Conservation (phyloP, 2,888 invertebrate genomes). For the Hyppa rectilinea region DNA sequence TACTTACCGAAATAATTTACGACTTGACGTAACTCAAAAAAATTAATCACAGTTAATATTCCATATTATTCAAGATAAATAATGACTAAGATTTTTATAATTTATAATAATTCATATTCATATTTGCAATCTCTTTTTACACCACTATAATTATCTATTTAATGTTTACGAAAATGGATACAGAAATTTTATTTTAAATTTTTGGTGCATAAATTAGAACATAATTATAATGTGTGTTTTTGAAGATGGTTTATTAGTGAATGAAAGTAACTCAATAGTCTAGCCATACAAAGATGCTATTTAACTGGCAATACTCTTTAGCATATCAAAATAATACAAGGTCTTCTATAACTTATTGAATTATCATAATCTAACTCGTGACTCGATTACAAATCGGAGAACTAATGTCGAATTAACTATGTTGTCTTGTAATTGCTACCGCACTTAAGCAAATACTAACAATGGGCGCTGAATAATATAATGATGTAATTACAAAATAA, state of each 20-base stretch:
- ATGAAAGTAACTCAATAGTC: background rate
- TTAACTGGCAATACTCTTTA: slow-evolving; percentile 14
- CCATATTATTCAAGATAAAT: background rate
- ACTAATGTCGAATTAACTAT: slow-evolving; percentile 51
- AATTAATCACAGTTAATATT: background rate
- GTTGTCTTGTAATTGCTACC: slow-evolving; percentile 51
- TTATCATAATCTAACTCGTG: slow-evolving; percentile 57
- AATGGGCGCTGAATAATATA: slow-evolving; percentile 43
- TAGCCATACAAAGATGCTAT: slow-evolving; percentile 11
- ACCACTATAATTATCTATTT: background rate
- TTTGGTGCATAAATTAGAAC: background rate
- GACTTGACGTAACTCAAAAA: slow-evolving; percentile 1
- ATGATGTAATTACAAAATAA: slow-evolving; percentile 7
- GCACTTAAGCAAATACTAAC: slow-evolving; percentile 52
- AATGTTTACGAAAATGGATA: background rate
- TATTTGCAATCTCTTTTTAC: background rate
- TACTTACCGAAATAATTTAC: background rate
- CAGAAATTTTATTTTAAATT: background rate
- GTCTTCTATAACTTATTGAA: slow-evolving; percentile 47
- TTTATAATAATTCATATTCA: background rate
- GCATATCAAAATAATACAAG: slow-evolving; percentile 37
- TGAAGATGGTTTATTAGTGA: background rate
- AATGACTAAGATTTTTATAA: no score
- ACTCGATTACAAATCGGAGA: slow-evolving; percentile 44
- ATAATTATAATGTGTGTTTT: background rate